A percentile compares a stretch with the other conserved stretches of the same genome.
Conservation (phyloP, 2,888 invertebrate species). For the Cloeon dipterum region DNA sequence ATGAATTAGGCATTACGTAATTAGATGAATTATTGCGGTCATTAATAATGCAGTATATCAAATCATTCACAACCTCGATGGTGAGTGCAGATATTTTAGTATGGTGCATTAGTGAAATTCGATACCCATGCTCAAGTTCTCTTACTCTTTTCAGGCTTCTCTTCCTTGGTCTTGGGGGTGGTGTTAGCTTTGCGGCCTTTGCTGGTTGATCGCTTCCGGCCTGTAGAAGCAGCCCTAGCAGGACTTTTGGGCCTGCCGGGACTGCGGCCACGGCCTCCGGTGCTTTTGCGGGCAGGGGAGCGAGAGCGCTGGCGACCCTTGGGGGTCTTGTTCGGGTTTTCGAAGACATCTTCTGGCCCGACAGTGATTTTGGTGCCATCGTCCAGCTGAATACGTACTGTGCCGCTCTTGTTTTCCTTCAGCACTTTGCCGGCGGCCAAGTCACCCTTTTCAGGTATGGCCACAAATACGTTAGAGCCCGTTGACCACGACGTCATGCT, state of each 20-base stretch:
- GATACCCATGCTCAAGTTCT: no score
- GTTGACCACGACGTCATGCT: not conserved
- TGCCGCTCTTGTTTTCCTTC: not conserved
- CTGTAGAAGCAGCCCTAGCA: not conserved
- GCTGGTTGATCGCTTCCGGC: not conserved
- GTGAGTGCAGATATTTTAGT: no score
- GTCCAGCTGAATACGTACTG: not conserved
- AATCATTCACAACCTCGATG: no score
- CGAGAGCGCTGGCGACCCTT: not conserved
- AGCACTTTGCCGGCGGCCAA: not conserved
- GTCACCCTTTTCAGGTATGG: not conserved
- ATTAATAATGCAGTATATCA: no score
- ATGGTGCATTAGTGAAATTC: no score
- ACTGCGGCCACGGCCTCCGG: constrained; percentile 1
- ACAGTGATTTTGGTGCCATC: not conserved
- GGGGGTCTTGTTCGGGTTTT: not conserved
- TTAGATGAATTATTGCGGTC: no score
- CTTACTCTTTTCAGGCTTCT: not conserved
- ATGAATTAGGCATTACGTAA: no score
- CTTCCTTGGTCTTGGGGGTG: not conserved
- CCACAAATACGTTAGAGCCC: not conserved
- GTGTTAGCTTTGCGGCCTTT: not conserved
- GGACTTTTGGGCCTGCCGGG: no score
- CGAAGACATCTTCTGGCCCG: not conserved
- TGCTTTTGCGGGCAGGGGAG: not conserved